Conservation (phyloP, 1,140 invertebrate species). For the Antheraea pernyi region DNA sequence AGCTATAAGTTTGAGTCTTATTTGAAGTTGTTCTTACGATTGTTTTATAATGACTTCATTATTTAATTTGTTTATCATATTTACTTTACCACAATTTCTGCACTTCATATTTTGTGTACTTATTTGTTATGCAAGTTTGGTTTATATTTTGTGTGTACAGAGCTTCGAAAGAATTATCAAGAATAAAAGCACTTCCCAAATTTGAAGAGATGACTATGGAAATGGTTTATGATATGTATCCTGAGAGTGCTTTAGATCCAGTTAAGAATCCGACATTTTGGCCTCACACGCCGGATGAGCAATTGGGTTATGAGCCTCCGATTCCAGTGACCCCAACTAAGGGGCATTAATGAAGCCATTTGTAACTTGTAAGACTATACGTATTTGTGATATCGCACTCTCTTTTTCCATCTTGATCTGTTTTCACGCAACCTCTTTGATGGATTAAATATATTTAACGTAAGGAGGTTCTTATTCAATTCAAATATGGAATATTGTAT, state of each 20-base stretch:
- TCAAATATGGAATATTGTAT: too few relatives aligned
- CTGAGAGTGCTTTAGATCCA: constrained; percentile 81
- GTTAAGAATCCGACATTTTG: constrained; percentile 85
- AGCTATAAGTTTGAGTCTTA: too few relatives aligned
- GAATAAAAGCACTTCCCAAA: constrained; percentile 84
- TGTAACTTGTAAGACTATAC: not conserved
- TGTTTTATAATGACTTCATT: not conserved
- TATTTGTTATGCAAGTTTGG: too few relatives aligned
- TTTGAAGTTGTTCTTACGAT: too few relatives aligned
- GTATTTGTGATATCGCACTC: not conserved
- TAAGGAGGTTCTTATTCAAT: too few relatives aligned
- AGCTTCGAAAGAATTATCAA: constrained; percentile 78
- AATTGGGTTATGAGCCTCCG: constrained; percentile 43
- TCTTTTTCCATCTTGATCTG: not conserved
- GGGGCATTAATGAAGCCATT: not conserved
- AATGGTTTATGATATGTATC: constrained; percentile 87
- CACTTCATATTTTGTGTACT: too few relatives aligned
- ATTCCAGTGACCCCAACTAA: not conserved
- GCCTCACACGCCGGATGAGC: constrained; percentile 84
- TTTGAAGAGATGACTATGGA: constrained; percentile 93
- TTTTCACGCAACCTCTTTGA: not conserved
- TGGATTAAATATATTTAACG: too few relatives aligned
- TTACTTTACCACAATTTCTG: not conserved
- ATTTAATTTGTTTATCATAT: not conserved
- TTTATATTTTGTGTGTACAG: constrained; percentile 35